Evolutionary conservation across 2,113 vertebrate genomes (phyloP).

Genomic region (Conger conger): DNA sequence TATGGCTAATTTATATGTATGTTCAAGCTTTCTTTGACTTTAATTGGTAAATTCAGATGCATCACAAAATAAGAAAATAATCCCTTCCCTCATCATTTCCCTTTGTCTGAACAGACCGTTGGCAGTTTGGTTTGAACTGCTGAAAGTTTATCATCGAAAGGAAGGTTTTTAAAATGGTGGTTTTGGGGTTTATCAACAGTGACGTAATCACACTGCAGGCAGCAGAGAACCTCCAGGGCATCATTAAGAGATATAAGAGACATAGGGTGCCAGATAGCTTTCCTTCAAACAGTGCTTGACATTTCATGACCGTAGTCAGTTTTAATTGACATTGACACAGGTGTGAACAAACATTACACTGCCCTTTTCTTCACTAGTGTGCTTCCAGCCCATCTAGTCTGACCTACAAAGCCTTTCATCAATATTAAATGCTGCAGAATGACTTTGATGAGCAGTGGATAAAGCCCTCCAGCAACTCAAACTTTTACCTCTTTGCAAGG

Average conservation of each 20-base stretch:
- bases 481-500: not conserved
- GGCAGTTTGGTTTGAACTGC: not conserved
- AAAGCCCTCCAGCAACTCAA: not conserved
- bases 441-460: constrained; percentile 40
- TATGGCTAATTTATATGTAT: too few species aligned
- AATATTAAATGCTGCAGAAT: constrained; percentile 50
- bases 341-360: constrained; percentile 29
- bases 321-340: constrained; percentile 48
- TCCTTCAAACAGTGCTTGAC: constrained; percentile 13
- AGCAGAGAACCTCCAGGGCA: constrained; percentile 1
- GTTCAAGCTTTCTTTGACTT: too few species aligned
- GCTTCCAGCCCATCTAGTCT: constrained; percentile 18
- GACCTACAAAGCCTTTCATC: constrained; percentile 58
- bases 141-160: not conserved
- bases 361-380: constrained; percentile 22
- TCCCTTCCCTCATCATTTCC: too few species aligned
- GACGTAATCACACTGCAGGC: not conserved
- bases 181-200: not conserved
- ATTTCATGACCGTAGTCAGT: not conserved
- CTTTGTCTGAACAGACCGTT: too few species aligned
- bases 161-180: too few species aligned
- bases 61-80: too few species aligned
- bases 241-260: constrained; percentile 36
- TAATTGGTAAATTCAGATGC: too few species aligned
- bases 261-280: constrained; percentile 38